A percentile compares a stretch with the other conserved stretches of the same genome.
These are phyloP conservation scores for Benthosema pterotum DNA, from an alignment of 2,797 vertebrate genomes.

Conservation along the genomic window DNA sequence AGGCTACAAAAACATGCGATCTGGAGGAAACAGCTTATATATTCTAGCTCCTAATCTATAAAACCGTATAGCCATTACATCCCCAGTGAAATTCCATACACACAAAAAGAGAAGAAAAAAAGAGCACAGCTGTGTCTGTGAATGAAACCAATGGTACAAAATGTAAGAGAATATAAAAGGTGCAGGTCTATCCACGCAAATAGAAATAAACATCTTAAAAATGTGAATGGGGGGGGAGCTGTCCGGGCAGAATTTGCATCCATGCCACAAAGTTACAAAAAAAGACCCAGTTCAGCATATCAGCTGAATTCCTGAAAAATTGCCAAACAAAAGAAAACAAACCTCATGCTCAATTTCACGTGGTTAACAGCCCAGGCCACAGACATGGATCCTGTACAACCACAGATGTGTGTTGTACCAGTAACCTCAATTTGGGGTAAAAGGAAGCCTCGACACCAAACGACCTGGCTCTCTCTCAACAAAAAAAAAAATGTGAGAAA, in stretches of 20 bases:
- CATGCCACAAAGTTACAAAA: background rate
- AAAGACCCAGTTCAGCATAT: background rate
- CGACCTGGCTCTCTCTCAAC: conserved; percentile 19
- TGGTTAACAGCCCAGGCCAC: conserved; percentile 36
- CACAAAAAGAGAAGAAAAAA: background rate
- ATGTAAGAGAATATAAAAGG: background rate
- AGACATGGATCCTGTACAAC: conserved; percentile 9
- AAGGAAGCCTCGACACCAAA: background rate
- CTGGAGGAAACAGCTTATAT: conserved; percentile 62
- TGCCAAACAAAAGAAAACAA: conserved; percentile 63
- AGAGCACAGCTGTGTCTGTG: conserved; percentile 38
- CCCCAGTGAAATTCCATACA: conserved; percentile 36
- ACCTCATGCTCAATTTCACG: conserved; percentile 50
- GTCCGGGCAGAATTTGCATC: background rate
- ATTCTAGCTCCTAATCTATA: conserved; percentile 55
- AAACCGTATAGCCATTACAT: conserved; percentile 56
- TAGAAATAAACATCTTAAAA: no score
- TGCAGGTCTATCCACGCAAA: background rate
- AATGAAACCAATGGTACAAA: conserved; percentile 20
- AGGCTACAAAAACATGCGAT: conserved; percentile 66
- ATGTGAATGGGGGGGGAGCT: background rate
- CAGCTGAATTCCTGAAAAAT: conserved; percentile 14
- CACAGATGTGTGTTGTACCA: conserved; percentile 27
- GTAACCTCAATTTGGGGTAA: conserved; percentile 35
- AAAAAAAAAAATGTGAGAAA: conserved; percentile 21